Evolutionary conservation across 2,113 vertebrate species (phyloP).

Genomic region (Dasyornis broadbenti): DNA sequence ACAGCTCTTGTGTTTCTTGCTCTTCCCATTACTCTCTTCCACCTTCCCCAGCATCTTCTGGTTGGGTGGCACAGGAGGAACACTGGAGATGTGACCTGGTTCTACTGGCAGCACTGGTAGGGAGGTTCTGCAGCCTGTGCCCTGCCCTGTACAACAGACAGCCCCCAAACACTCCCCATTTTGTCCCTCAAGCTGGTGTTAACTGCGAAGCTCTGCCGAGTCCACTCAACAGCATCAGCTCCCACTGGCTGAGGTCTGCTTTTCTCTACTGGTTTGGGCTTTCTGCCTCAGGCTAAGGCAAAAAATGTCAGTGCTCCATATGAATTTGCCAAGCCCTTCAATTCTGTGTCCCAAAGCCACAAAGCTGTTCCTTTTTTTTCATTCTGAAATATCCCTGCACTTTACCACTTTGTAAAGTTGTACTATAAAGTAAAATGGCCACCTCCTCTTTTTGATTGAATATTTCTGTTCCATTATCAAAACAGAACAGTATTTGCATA

Average conservation of each 20-base stretch:
- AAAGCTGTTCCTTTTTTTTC: not conserved
- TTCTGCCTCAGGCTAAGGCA: not conserved
- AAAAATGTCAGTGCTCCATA: not conserved
- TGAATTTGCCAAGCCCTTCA: not conserved
- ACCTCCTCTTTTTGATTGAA: not conserved
- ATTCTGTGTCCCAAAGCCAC: not conserved
- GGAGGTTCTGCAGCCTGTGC: not conserved
- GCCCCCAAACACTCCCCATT: not conserved
- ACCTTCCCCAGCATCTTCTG: not conserved
- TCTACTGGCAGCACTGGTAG: not conserved
- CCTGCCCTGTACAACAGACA: not conserved
- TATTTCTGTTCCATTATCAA: not conserved
- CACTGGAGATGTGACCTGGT: not conserved
- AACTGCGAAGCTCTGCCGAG: not conserved
- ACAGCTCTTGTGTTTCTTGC: not conserved
- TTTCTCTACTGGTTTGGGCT: not conserved
- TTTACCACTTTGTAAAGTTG: not conserved
- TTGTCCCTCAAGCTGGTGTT: not conserved
- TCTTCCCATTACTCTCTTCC: not conserved
- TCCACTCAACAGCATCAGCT: not conserved
- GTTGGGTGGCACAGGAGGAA: not conserved
- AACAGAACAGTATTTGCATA: not conserved
- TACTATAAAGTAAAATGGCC: not conserved
- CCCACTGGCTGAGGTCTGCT: not conserved
- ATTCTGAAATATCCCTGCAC: not conserved